Evolutionary conservation across 2,888 invertebrate species (phyloP).

Genomic region (Diogma glabrata): DNA sequence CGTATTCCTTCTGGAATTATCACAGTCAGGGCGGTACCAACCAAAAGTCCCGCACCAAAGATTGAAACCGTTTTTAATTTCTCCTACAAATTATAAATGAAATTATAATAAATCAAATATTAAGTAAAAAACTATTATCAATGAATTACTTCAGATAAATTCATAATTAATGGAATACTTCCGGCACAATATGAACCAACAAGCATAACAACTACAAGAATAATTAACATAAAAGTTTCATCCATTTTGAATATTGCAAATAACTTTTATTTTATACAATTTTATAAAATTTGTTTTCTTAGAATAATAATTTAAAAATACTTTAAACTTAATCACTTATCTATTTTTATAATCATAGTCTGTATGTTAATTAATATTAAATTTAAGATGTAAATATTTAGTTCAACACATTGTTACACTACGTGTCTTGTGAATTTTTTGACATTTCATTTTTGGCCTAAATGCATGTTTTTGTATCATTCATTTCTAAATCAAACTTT

Average conservation of each 20-base stretch:
- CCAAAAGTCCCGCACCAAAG: slow-evolving; percentile 91
- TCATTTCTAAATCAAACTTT: no score
- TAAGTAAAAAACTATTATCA: slow-evolving; percentile 9
- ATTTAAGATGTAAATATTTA: no score
- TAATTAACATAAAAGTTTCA: slow-evolving; percentile 68
- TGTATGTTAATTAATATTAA: no score
- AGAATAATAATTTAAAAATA: no score
- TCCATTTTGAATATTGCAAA: slow-evolving; percentile 48
- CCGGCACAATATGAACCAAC: slow-evolving; percentile 93
- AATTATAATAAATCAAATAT: not conserved
- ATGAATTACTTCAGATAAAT: slow-evolving; percentile 77
- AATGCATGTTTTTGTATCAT: no score
- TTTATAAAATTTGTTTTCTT: no score
- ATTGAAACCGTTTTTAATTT: slow-evolving; percentile 89
- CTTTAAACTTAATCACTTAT: no score
- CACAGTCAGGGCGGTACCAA: slow-evolving; percentile 94
- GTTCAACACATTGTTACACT: no score
- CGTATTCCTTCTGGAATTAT: slow-evolving; percentile 99
- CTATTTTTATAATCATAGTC: no score
- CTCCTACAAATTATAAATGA: slow-evolving; percentile 50
- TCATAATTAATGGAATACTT: slow-evolving; percentile 86
- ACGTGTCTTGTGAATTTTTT: no score
- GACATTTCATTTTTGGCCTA: no score
- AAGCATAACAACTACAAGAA: slow-evolving; percentile 85
- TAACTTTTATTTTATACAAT: no score